Conservation (phyloP, 2,113 vertebrate genomes). For the Shinisaurus crocodilurus region DNA sequence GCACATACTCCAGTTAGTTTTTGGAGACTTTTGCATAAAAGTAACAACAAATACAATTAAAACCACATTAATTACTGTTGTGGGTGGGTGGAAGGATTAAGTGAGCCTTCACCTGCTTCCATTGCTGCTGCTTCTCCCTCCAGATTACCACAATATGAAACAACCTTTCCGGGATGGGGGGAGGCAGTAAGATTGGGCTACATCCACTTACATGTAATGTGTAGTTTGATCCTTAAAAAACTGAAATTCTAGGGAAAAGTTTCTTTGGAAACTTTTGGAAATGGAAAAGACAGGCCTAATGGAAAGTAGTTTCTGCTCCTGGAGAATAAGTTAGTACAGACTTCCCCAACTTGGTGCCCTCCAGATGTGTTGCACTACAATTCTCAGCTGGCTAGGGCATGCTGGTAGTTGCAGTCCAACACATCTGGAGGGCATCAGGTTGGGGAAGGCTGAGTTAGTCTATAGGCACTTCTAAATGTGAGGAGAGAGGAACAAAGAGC, state of each 20-base stretch:
- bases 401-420: no score
- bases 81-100: neutral
- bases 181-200: neutral
- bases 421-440: no score
- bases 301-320: neutral
- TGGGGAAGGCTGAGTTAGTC: neutral
- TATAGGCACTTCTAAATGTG: neutral
- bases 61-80: neutral
- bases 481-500: neutral
- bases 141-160: neutral
- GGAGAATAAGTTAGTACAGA: neutral
- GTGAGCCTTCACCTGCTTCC: neutral
- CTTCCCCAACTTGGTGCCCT: no score
- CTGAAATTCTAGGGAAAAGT: neutral
- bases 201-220: neutral
- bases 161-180: no score
- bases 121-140: neutral
- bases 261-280: no score
- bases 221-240: neutral
- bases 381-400: no score
- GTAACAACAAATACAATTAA: neutral
- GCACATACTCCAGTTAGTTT: neutral
- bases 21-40: neutral
- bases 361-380: no score
- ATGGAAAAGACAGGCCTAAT: neutral